Evolutionary conservation across 2,797 vertebrate species (phyloP), one percentile per base, ranked within the genome.

Genomic region (Pseudopleuronectes americanus): DNA sequence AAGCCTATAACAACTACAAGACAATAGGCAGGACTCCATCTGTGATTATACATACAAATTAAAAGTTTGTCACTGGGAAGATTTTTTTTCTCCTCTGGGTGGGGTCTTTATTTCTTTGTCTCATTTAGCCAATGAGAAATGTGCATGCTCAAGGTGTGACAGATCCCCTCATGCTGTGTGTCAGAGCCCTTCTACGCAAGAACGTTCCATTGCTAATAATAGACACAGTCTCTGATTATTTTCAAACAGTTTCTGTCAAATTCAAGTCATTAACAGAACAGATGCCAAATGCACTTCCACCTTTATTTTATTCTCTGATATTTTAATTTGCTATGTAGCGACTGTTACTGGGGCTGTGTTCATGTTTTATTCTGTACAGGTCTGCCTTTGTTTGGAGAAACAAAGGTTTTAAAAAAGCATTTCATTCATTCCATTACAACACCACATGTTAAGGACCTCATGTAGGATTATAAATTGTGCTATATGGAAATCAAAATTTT

Each of bases 241-340:
- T 63, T 33, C 33, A 53, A 10, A 43, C 24, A 9, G 51, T 33
- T 54, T 52, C 28, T 31, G 6, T 71, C n/a, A 41, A 63, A 45
- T 58, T 59, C 16, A 53, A 55, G 31, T 67, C 64, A 65, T 61
- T 69, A 48, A 47, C 48, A 55, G 64, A 60, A 48, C 31, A 23
- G 22, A 57, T 12, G 22, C 43, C 60, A 76, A 61, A 64, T 57
- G 33, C 43, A 60, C 56, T 48, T 8, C 38, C 8, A 45, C 38
- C 8, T 57, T 68, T 24, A 43, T 38, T 53, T 55, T 17, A 55
- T 43, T 41, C 19, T 51, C 21, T 22, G 21, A 7, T 6, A 33
- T 43, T 41, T 64, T 16, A 24, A 61, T 54, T 53, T 28, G 3
- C 17, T 43, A 55, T 51, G 14, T 55, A 51, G 33, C 16, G 24